Conservation (phyloP, 2,888 invertebrate genomes). For the Rhyacophila evoluta region DNA sequence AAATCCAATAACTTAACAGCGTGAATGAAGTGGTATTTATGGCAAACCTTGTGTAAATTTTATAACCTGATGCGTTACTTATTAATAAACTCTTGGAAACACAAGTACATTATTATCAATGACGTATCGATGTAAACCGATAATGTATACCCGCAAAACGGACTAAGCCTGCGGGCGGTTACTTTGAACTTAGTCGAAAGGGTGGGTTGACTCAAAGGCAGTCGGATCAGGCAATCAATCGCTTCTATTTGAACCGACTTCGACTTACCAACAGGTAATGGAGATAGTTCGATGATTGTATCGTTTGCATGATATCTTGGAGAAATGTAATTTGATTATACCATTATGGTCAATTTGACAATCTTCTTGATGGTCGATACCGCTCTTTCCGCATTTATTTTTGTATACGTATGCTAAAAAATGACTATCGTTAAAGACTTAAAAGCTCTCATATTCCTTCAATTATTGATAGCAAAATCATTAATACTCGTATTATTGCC, state of each 20-base stretch:
- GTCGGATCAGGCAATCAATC: constrained; percentile 23
- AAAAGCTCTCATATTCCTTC: no score
- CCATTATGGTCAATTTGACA: not conserved
- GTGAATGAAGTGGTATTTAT: no score
- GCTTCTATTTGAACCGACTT: constrained; percentile 3
- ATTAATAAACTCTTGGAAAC: no score
- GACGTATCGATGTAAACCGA: not conserved
- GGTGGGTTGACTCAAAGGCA: not conserved
- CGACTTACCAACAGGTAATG: not conserved
- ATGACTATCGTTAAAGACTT: no score
- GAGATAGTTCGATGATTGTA: not conserved
- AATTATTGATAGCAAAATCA: no score
- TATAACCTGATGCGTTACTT: no score
- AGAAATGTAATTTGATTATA: not conserved
- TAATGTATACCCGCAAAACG: not conserved
- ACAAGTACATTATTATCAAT: not conserved
- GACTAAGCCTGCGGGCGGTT: not conserved
- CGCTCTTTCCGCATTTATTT: no score
- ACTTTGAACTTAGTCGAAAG: not conserved
- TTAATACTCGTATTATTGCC: no score
- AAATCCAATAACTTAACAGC: no score
- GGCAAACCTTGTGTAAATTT: no score
- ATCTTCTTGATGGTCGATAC: no score
- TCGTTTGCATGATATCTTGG: not conserved
- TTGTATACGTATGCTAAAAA: no score